Evolutionary conservation across 2,797 vertebrate species (phyloP).

Genomic region (Dromococcyx pavoninus): DNA sequence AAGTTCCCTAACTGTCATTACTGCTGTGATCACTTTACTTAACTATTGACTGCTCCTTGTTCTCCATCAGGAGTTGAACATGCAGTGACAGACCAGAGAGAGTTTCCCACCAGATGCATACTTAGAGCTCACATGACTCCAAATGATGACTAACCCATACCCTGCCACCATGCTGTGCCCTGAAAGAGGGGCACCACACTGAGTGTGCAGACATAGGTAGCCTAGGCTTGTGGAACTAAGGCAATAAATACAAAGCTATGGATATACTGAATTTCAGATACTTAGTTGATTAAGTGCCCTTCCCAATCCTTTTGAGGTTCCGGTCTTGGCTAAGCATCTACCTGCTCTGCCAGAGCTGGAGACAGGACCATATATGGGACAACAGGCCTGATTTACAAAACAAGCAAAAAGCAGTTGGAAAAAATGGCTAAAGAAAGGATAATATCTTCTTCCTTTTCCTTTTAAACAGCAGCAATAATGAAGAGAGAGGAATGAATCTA

Average conservation of each 20-base stretch:
- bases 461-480: background rate
- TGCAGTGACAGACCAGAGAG: background rate
- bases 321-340: background rate
- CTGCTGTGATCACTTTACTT: rapidly evolving
- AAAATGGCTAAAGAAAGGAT: background rate
- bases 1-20: background rate
- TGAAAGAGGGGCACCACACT: background rate
- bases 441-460: background rate
- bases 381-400: background rate
- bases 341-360: background rate
- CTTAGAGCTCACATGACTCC: background rate
- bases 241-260: background rate
- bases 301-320: background rate
- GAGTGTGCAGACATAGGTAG: background rate
- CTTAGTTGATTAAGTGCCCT: background rate
- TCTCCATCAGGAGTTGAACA: background rate
- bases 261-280: background rate
- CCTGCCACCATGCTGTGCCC: background rate
- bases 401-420: background rate
- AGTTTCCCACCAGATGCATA: background rate
- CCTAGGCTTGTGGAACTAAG: background rate
- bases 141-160: background rate
- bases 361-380: background rate
- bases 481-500: background rate
- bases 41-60: background rate